Percentiles rank a stretch among this genome's conserved stretches.
Conservation (phyloP, 1,140 invertebrate genomes). For the Bombus pascuorum region DNA sequence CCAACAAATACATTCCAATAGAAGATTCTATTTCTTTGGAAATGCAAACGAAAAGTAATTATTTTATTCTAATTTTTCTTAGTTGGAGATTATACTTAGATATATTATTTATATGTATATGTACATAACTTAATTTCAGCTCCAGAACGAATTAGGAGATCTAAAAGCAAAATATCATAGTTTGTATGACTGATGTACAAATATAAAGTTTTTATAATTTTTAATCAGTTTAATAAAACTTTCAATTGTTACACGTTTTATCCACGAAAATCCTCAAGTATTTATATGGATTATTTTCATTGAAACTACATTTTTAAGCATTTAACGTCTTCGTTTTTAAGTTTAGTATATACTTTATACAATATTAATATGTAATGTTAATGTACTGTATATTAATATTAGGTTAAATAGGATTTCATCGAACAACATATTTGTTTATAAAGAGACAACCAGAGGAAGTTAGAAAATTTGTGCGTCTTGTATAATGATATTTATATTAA, state of each 20-base stretch:
- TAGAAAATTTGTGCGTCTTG: background rate
- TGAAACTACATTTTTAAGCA: background rate
- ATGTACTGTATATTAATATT: background rate
- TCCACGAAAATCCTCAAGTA: background rate
- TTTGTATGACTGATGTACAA: background rate
- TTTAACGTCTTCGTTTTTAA: background rate
- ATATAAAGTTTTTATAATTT: background rate
- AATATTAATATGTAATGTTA: background rate
- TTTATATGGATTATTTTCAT: background rate
- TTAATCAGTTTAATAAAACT: background rate
- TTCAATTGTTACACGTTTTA: background rate
- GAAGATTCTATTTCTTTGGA: conserved; percentile 50
- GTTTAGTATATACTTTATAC: background rate
- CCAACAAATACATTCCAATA: background rate
- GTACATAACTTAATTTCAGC: conserved; percentile 46
- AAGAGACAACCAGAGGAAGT: background rate
- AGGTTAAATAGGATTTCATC: background rate
- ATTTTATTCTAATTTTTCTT: background rate
- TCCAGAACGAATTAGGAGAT: conserved; percentile 21
- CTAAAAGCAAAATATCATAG: background rate
- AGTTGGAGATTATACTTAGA: background rate
- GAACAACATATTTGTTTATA: background rate
- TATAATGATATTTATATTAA: background rate
- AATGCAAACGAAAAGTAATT: conserved; percentile 41
- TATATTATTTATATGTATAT: background rate